Percentiles rank a stretch among this genome's conserved stretches.
Conservation (phyloP, 2,888 invertebrate species). For the Spatulosminthurus flaviceps region DNA sequence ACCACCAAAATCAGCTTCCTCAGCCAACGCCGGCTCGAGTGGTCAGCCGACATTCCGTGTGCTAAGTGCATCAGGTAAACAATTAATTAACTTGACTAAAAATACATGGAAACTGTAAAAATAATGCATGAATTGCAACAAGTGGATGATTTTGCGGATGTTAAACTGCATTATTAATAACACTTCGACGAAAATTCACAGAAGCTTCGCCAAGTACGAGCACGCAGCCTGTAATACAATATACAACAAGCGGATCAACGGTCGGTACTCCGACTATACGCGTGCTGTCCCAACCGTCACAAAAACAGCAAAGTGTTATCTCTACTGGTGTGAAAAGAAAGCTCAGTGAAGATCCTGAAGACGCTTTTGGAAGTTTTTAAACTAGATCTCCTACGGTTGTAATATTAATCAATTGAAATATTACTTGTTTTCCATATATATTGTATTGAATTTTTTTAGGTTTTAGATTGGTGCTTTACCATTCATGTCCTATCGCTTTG, state of each 20-base stretch:
- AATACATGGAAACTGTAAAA: not conserved
- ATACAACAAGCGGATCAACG: constrained; percentile 48
- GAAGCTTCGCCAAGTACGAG: constrained; percentile 16
- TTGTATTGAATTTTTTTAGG: too few relatives aligned
- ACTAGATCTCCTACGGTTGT: not conserved
- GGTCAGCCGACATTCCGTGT: constrained; percentile 37
- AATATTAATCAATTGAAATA: not conserved
- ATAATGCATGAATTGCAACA: not conserved
- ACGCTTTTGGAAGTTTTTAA: constrained; percentile 46
- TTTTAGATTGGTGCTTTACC: too few relatives aligned
- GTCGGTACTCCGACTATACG: constrained; percentile 50
- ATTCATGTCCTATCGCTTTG: too few relatives aligned
- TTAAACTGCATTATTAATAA: too few relatives aligned
- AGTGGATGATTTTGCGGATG: too few relatives aligned
- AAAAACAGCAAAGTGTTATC: constrained; percentile 34
- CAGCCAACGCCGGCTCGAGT: not conserved
- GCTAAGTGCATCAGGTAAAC: constrained; percentile 27
- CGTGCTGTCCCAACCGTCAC: constrained; percentile 47
- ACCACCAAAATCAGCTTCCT: constrained; percentile 39
- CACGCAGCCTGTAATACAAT: constrained; percentile 55
- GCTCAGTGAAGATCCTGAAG: constrained; percentile 57
- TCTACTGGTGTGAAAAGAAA: constrained; percentile 57
- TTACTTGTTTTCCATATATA: too few relatives aligned
- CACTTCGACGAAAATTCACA: constrained; percentile 20
- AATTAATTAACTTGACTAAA: not conserved